Evolutionary conservation across 1,140 invertebrate genomes (phyloP), one percentile per base, ranked within the genome.

Genomic region (Formica exsecta): DNA sequence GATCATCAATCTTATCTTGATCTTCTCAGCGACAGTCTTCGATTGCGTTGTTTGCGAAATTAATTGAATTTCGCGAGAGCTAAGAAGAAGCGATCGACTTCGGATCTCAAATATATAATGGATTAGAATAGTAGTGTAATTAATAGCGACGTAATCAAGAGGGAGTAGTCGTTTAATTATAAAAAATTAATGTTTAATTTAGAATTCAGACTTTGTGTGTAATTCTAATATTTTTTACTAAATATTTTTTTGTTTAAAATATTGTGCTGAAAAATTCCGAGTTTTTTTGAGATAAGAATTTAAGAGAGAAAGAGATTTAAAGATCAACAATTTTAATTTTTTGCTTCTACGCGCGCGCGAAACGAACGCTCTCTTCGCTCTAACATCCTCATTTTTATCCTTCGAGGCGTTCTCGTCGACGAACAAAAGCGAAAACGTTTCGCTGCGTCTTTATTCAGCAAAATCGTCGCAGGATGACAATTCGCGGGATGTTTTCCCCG

Each of bases 1-100:
- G n/a, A 74, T 44, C 19, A 61, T 83, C 54, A 61, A 83, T 83
- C 79, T 83, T 62, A 61, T 74, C 54, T 9, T 25, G 48, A 38
- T 38, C 29, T 44, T 59, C 8, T 29, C 19, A 64, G 61, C 36
- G 51, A 71, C 22, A n/a, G 22, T 36, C 25, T 9, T 19, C 19
- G 22, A 80, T 83, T n/a, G 36, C 79, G 66, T 59, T 25, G 19
- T 32, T 83, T 73, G 54, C 6, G n/a, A 16, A 62, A 73, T 32
- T 48, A 48, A 74, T 83, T 41, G 32, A 74, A 61, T 48, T 22
- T 73, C 79, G 65, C 51, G 48, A 29, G 11, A 59, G 54, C 29
- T 8, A 44, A 32, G 57, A 22, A 70, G 16, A 54, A 6, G n/a
- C 6, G 36, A 65, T 22, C 16, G 41, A 29, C 6, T 51, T 54